phyloP scores from a whole-genome alignment of 2,888 invertebrate species.

The Norana najaformis region DNA sequence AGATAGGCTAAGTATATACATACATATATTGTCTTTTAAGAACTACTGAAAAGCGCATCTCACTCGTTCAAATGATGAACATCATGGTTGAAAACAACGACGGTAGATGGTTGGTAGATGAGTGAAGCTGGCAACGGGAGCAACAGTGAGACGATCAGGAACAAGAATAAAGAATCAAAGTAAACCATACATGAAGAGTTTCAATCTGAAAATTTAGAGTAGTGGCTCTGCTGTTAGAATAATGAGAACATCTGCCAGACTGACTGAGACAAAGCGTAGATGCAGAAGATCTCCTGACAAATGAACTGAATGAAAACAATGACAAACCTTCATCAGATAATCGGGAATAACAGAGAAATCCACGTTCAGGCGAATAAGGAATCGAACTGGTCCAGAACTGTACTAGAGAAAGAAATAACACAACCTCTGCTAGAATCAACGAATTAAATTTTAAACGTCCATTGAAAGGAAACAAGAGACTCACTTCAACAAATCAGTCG shows the following conservation, averaged over 20 bases:
- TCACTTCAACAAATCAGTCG: too few species aligned
- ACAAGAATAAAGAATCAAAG: neutral
- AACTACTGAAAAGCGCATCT: too few species aligned
- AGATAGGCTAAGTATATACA: too few species aligned
- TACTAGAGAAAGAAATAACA: constrained; percentile 24
- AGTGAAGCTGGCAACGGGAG: too few species aligned
- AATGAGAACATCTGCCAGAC: neutral
- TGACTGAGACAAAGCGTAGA: neutral
- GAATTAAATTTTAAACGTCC: too few species aligned
- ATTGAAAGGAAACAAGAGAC: too few species aligned
- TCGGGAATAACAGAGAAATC: constrained; percentile 71
- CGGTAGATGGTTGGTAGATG: neutral
- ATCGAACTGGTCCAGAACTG: constrained; percentile 67
- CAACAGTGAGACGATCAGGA: neutral
- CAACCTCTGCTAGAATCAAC: neutral
- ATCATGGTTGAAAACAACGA: neutral
- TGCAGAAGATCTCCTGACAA: neutral
- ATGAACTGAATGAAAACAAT: neutral
- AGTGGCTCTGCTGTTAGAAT: neutral
- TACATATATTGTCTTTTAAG: too few species aligned
- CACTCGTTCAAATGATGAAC: neutral
- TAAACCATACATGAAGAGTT: neutral
- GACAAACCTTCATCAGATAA: constrained; percentile 60
- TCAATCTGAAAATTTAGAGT: neutral
- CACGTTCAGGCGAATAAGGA: constrained; percentile 71